Base-by-base conservation (phyloP, 2,888 invertebrate species). In the Limnephilus lunatus region DNA sequence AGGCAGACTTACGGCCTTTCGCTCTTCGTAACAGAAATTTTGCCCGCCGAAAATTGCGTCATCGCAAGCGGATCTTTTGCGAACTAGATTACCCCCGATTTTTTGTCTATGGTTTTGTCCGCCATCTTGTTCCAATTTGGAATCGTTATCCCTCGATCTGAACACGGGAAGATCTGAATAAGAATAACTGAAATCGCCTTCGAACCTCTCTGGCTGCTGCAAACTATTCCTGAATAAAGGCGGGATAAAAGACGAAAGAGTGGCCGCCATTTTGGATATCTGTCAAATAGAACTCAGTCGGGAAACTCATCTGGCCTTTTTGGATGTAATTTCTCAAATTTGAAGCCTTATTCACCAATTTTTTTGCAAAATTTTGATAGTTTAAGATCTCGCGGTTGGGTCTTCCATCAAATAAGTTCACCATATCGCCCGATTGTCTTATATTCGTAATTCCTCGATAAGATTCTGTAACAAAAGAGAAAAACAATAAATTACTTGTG, bases 151-250 rank as follows among this genome's bases (percentile, higher is more conserved):
- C 48, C 92, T 39, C 19, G 92, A 93, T 44, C 92, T 81, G 81
- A 92, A 91, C 3, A 93, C 94, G 94, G 93, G 95, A 92, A 95
- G 94, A 94, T 96, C 96, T 95, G 95, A 95, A 94, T 96, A 96
- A 95, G 96, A 94, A 94, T 96, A 96, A 92, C 96, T 95, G 94
- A 96, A 95, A 95, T 96, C 96, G 85, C 87, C 88, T 15, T 91
- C 88, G 89, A 87, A 90, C 80, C 89, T 25, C 68, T 91, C 90
- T 32, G 90, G 48, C 83, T 85, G 92, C 88, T 92, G 92, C 80
- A 92, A 91, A 82, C 91, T 92, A 82, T 86, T 89, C 48, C 92
- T 92, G 85, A 93, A 92, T 39, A 92, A 85, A 44, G 93, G 87
- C 81, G 91, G 91, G 81, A 90, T 86, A 83, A 92, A 93, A 12